Percentiles rank a stretch among this genome's conserved stretches.
These are phyloP conservation scores for Notolepis coatsorum DNA, from an alignment of 2,797 vertebrate species.

Conservation along the genomic window DNA sequence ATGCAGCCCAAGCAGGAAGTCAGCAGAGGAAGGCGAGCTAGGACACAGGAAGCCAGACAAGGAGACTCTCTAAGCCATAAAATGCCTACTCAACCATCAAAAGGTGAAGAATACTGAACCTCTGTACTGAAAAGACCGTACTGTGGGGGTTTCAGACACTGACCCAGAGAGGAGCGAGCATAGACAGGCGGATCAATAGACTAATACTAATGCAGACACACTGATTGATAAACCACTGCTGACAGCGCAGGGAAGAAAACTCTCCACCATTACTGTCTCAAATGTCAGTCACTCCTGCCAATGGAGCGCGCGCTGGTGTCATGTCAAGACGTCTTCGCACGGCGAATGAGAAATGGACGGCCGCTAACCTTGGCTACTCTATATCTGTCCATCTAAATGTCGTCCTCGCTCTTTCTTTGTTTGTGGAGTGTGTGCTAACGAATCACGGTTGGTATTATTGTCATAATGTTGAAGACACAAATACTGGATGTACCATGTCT, in stretches of 20 bases:
- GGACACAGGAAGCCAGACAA: conserved; percentile 65
- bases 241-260: conserved; percentile 82
- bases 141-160: no score
- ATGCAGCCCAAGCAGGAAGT: conserved; percentile 25
- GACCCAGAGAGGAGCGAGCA: conserved; percentile 70
- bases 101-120: no score
- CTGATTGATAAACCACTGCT: conserved; percentile 87
- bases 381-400: conserved; percentile 36
- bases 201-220: conserved; percentile 84
- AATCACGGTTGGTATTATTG: conserved; percentile 22
- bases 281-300: conserved; percentile 83
- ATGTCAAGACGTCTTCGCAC: conserved; percentile 80
- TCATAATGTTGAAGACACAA: no score
- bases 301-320: conserved; percentile 71
- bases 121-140: no score
- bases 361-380: conserved; percentile 47
- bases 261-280: conserved; percentile 84
- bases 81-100: no score
- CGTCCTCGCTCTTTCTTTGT: conserved; percentile 15
- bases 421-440: conserved; percentile 16
- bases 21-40: conserved; percentile 59
- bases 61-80: no score
- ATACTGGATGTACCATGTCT: no score
- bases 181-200: conserved; percentile 80
- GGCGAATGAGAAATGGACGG: conserved; percentile 59